Conservation (phyloP, 1,140 invertebrate species). For the Hyphantria cunea region DNA sequence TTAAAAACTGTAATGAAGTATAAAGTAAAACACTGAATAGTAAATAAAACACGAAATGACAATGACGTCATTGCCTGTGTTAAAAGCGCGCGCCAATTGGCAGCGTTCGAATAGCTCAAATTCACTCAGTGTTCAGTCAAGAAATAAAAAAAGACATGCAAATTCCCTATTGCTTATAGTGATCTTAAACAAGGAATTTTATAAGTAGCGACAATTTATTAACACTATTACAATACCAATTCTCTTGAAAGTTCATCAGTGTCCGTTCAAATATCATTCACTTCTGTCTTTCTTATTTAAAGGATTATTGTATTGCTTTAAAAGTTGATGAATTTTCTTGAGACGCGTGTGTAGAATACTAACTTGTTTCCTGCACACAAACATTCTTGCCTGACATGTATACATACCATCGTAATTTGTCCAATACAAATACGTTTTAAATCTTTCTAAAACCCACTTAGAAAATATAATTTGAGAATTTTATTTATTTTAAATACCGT, state of each 20-base stretch:
- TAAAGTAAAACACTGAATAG: no score
- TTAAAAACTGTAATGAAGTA: no score
- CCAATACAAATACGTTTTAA: background rate
- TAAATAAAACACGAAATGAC: no score
- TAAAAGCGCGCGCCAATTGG: no score
- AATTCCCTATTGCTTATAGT: no score
- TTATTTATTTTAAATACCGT: background rate
- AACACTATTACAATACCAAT: background rate
- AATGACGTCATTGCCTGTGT: no score
- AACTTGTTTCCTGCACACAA: slow-evolving; percentile 8
- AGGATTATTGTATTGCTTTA: slow-evolving; percentile 2
- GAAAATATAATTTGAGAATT: background rate
- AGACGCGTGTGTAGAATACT: slow-evolving; percentile 21
- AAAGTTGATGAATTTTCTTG: slow-evolving; percentile 17
- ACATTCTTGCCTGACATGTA: slow-evolving; percentile 8
- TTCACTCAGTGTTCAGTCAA: no score
- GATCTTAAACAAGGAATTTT: no score
- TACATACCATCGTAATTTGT: slow-evolving; percentile 1
- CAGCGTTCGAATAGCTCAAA: no score
- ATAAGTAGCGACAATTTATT: no score
- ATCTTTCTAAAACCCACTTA: background rate
- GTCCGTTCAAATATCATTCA: background rate
- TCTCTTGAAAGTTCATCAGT: background rate
- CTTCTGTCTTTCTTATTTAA: background rate
- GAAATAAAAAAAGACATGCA: no score